Conservation (phyloP, 1,140 invertebrate genomes). For the Fopius arisanus region DNA sequence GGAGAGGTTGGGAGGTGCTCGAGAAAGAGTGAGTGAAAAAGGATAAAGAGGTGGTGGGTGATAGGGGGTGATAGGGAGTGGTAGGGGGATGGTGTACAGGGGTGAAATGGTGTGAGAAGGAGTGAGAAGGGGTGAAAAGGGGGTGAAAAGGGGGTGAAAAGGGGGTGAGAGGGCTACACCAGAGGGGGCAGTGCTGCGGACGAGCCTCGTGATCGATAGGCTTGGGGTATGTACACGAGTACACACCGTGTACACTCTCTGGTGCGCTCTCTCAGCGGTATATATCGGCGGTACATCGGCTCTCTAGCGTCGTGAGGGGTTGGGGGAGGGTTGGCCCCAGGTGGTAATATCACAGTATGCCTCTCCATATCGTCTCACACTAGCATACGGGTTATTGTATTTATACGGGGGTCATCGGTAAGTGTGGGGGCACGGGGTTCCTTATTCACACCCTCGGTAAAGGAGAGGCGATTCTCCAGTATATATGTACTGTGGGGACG, state of each 20-base stretch:
- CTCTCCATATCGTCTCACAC: neutral
- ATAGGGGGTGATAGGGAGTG: neutral
- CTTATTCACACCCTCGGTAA: neutral
- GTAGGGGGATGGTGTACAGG: neutral
- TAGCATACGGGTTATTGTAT: neutral
- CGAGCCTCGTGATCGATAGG: slow-evolving; percentile 14
- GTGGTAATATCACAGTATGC: neutral
- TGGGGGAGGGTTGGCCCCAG: neutral
- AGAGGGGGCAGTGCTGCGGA: slow-evolving; percentile 10
- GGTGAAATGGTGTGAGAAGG: neutral
- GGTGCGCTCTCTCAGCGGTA: neutral
- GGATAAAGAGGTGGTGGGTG: neutral
- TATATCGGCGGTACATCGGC: neutral
- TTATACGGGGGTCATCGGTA: neutral
- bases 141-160: neutral
- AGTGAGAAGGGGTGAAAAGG: slow-evolving; percentile 10
- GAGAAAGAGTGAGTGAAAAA: slow-evolving; percentile 16
- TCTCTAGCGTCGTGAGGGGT: neutral
- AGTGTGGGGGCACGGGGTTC: neutral
- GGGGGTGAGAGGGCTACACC: neutral
- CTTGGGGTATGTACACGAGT: slow-evolving; percentile 19
- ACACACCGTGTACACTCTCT: neutral
- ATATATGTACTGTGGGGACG: neutral
- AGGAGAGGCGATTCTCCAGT: neutral
- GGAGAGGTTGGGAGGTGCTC: neutral